These are phyloP conservation scores for Leucozona laternaria DNA, from an alignment of 2,888 invertebrate genomes.

Conservation along the genomic window DNA sequence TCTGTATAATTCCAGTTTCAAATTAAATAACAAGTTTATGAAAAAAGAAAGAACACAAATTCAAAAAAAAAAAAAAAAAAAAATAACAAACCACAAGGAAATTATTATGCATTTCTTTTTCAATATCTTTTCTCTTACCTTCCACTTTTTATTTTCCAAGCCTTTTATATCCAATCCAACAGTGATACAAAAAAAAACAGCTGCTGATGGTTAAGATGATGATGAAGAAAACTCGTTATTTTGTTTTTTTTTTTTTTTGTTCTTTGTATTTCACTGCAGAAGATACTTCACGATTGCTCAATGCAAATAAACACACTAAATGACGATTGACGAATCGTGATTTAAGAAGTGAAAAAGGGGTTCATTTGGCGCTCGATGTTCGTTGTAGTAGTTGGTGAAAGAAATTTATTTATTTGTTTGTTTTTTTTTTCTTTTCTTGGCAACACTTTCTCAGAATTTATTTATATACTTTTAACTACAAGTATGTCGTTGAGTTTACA, in stretches of 20 bases:
- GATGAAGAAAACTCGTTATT: conserved; percentile 45
- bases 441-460: conserved; percentile 50
- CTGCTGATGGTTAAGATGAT: neutral
- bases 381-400: conserved; percentile 22
- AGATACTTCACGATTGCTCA: conserved; percentile 50
- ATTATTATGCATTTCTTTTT: conserved; percentile 39
- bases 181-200: conserved; percentile 24
- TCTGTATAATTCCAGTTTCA: neutral
- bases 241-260: neutral
- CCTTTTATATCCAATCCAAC: conserved; percentile 17
- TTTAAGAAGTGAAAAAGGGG: conserved; percentile 44
- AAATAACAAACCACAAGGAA: conserved; percentile 16
- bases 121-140: conserved; percentile 17
- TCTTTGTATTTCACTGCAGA: conserved; percentile 31
- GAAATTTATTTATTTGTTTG: conserved; percentile 36
- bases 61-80: neutral
- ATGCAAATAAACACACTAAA: conserved; percentile 41
- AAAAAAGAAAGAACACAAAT: neutral
- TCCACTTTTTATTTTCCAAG: neutral
- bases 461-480: neutral
- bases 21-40: neutral
- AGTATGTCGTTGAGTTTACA: conserved; percentile 26
- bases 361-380: conserved; percentile 2
- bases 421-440: conserved; percentile 14
- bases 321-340: conserved; percentile 35